phyloP scores from a whole-genome alignment of 2,113 vertebrate genomes.

The Oplegnathus fasciatus region DNA sequence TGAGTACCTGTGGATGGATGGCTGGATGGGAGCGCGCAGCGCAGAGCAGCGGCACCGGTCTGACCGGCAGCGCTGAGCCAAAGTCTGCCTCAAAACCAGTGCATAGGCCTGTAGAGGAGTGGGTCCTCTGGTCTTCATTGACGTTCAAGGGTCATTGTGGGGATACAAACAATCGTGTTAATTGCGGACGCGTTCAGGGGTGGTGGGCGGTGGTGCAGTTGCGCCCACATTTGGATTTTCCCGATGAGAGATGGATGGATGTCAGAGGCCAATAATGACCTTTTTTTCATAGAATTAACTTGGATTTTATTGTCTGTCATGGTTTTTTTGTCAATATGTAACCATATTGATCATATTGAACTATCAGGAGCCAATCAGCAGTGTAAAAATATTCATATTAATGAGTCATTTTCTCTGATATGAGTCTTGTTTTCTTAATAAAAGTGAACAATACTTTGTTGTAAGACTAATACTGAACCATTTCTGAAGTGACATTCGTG shows the following conservation, averaged over 20 bases:
- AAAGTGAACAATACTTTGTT: not conserved
- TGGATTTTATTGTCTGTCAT: not conserved
- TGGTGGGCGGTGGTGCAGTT: slow-evolving; percentile 18
- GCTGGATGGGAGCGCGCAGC: slow-evolving; percentile 59
- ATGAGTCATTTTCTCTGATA: not conserved
- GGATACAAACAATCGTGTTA: slow-evolving; percentile 23
- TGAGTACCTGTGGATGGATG: slow-evolving; percentile 79
- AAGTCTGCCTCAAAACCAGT: slow-evolving; percentile 18
- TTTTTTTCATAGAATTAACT: not conserved
- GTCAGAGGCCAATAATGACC: not conserved
- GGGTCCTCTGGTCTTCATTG: not conserved
- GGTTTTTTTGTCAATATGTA: not conserved
- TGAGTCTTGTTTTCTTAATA: not conserved
- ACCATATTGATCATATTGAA: not conserved
- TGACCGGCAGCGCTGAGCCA: slow-evolving; percentile 37
- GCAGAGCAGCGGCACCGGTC: slow-evolving; percentile 46
- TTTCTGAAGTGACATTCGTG: not conserved
- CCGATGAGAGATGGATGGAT: slow-evolving; percentile 8
- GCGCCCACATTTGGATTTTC: slow-evolving; percentile 38
- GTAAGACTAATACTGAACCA: not conserved
- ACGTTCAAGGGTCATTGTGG: slow-evolving; percentile 23
- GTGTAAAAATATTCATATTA: not conserved
- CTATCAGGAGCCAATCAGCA: not conserved
- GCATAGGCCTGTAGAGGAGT: slow-evolving; percentile 3
- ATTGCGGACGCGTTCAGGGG: slow-evolving; percentile 6